Evolutionary conservation across 2,113 vertebrate genomes (phyloP).

Genomic region (Helogale parvula): DNA sequence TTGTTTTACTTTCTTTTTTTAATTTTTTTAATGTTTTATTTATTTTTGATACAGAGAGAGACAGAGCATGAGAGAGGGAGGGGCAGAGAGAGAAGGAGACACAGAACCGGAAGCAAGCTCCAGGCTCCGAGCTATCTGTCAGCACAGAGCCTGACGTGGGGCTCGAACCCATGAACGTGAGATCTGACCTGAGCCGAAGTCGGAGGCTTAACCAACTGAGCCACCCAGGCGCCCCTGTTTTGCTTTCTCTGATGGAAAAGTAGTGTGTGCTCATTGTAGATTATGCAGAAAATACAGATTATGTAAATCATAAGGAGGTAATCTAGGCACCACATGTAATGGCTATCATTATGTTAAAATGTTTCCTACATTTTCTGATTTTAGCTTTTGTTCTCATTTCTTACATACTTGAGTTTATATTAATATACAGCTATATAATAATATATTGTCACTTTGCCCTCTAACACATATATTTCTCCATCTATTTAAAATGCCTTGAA

Average conservation of each 20-base stretch:
- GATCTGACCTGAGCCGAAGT: no score
- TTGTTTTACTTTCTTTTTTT: not conserved
- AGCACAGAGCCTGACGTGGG: no score
- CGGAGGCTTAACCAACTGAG: no score
- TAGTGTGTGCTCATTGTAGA: not conserved
- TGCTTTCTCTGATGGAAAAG: not conserved
- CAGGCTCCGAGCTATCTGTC: no score
- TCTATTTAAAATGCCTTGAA: not conserved
- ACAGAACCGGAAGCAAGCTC: no score
- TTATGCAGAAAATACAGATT: not conserved
- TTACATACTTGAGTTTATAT: not conserved
- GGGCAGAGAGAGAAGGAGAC: no score
- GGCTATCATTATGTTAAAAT: not conserved
- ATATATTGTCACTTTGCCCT: not conserved
- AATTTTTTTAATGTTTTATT: no score
- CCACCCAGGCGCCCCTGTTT: no score
- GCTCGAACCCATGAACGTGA: no score
- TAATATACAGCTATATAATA: not conserved
- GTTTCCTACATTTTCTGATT: not conserved
- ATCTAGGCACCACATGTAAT: not conserved
- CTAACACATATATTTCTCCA: not conserved
- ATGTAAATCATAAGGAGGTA: not conserved
- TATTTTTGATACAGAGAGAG: no score
- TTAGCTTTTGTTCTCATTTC: not conserved
- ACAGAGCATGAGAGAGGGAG: no score